Base-by-base conservation (phyloP, 2,797 vertebrate species). In the Neosilurus hyrtlii region DNA sequence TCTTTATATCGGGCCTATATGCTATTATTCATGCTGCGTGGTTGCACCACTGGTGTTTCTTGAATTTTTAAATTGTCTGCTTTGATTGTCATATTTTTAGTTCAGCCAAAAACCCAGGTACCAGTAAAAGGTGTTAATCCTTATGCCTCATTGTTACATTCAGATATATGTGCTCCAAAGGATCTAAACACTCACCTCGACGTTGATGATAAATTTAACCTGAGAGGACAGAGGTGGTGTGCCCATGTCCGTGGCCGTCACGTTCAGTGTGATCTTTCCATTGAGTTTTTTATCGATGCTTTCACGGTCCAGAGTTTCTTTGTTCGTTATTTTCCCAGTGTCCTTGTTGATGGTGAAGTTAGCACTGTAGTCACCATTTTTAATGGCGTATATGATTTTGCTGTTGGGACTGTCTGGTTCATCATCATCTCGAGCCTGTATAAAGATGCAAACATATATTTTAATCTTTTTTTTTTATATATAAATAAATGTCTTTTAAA, bases 351-450 rank as follows among this genome's bases (percentile, higher is more conserved):
- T 92, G 24, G 93, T 96, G 89, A 99, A 99, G 90, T 95, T 95
- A 26, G 30, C 2, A 18, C 95, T 97, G 89, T 94, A 96, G 0
- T 0, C 5, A 61, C 94, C 91, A 0, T 89, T 87, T n/a, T 89
- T 10, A 15, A 99, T 94, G 63, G 0, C 82, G 86, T 89, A 99
- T 57, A 90, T 57, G 70, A 99, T 71, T 56, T 84, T 0, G n/a
- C 96, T 97, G 91, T 99, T 99, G 66, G 0, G 12, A 18, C 89
- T 95, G 1, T 0, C 56, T 1, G 92, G 88, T 8, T 97, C 90
- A 0, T 99, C 98, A 0, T 89, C 89, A 86, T 99, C 98, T 0
- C 90, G 91, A 68, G 97, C 97, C 98, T 99, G 87, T 82, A 26
- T 56, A 73, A 88, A 67, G 37, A 68, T 10, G 20, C 35, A 30